These are phyloP conservation scores for Tragopan temminckii DNA, from an alignment of 2,797 vertebrate genomes.

Conservation along the genomic window DNA sequence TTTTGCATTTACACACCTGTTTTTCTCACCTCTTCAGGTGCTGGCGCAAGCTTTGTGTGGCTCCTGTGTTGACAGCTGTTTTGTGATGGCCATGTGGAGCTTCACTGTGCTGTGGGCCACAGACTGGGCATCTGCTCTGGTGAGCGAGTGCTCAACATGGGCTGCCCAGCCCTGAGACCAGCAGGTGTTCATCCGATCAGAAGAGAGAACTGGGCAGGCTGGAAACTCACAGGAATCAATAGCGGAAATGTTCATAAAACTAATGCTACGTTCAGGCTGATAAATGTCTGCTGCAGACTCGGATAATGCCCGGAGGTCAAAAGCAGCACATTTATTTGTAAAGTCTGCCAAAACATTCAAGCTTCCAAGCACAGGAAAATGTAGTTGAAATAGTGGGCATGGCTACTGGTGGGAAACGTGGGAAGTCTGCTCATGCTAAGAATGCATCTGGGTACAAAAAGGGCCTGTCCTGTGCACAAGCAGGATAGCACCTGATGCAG, in stretches of 20 bases:
- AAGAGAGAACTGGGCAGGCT: slow-evolving; percentile 23
- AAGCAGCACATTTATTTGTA: background rate
- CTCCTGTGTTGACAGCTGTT: background rate
- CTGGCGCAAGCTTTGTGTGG: background rate
- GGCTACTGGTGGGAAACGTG: background rate
- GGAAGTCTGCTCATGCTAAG: background rate
- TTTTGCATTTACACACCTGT: background rate
- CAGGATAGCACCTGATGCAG: background rate
- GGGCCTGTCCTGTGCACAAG: background rate
- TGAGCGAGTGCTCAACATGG: background rate
- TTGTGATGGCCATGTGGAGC: rapidly evolving
- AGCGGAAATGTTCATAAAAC: background rate
- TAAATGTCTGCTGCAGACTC: background rate
- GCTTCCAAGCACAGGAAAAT: background rate
- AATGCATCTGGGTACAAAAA: background rate
- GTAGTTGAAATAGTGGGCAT: background rate
- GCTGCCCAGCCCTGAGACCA: background rate
- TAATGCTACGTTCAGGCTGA: background rate
- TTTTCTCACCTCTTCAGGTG: background rate
- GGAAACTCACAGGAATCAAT: background rate
- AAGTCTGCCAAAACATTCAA: slow-evolving; percentile 6
- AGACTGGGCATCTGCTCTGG: rapidly evolving
- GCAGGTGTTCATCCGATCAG: background rate
- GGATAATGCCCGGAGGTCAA: slow-evolving; percentile 14
- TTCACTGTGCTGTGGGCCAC: rapidly evolving